These are phyloP conservation scores for Gymnocephalus cernua DNA, from an alignment of 2,113 vertebrate species.

Conservation along the genomic window DNA sequence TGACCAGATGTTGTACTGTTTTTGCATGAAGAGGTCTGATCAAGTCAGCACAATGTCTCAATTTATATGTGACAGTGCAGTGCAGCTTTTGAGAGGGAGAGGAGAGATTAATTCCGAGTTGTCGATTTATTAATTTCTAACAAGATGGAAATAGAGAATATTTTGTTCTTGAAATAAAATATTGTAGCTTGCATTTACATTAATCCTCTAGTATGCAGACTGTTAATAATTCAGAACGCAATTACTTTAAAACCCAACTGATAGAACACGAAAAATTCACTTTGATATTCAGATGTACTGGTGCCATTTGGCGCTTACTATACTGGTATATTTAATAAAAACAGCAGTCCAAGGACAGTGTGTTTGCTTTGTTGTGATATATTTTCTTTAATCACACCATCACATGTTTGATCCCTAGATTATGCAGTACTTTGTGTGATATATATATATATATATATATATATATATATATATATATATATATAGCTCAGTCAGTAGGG, in stretches of 20 bases:
- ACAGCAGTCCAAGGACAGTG: neutral
- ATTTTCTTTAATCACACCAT: neutral
- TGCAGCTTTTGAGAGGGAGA: neutral
- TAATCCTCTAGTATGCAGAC: constrained; percentile 3
- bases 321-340: constrained; percentile 30
- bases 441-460: no score
- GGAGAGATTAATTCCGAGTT: constrained; percentile 1
- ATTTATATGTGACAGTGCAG: constrained; percentile 6
- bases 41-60: constrained; percentile 1
- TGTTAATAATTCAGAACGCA: constrained; percentile 32
- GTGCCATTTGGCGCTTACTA: constrained; percentile 2
- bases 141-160: neutral
- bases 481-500: no score
- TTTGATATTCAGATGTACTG: constrained; percentile 40
- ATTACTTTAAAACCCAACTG: constrained; percentile 9
- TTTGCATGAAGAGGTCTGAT: constrained; percentile 4
- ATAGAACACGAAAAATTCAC: neutral
- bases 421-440: neutral
- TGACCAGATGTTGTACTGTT: neutral
- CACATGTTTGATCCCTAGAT: neutral
- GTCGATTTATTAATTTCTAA: constrained; percentile 25
- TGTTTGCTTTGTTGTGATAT: neutral
- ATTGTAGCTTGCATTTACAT: neutral
- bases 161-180: constrained; percentile 22
- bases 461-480: no score